A percentile compares a stretch with the other conserved stretches of the same genome.
These are phyloP conservation scores for Drosophila sordidula DNA, from an alignment of 2,888 invertebrate genomes.

Conservation along the genomic window DNA sequence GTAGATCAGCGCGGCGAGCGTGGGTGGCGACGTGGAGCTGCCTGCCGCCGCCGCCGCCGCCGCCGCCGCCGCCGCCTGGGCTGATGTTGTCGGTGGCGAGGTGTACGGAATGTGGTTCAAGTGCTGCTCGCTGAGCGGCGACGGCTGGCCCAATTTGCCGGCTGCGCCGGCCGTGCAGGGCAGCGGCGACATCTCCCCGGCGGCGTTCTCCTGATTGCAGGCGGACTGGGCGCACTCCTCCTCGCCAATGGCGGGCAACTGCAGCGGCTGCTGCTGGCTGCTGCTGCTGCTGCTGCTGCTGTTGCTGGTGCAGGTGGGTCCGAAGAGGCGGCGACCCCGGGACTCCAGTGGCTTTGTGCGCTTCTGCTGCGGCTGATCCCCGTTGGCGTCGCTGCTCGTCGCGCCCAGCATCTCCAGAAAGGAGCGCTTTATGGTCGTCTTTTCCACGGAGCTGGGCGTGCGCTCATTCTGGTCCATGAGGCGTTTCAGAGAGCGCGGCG, in stretches of 20 bases:
- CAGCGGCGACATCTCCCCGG: constrained; percentile 36
- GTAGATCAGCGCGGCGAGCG: constrained; percentile 78
- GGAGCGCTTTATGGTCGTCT: constrained; percentile 77
- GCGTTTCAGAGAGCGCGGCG: constrained; percentile 86
- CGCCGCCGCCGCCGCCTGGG: constrained; percentile 36
- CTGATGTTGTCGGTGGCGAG: constrained; percentile 71
- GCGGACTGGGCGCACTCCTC: constrained; percentile 50
- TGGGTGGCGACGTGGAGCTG: constrained; percentile 2
- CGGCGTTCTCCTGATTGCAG: constrained; percentile 78
- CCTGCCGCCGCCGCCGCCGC: constrained; percentile 63
- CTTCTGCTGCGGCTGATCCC: constrained; percentile 81
- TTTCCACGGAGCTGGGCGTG: constrained; percentile 81
- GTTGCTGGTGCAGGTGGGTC: constrained; percentile 72
- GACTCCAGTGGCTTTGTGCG: constrained; percentile 83
- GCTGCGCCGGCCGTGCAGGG: constrained; percentile 6
- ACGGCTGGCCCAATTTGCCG: constrained; percentile 43
- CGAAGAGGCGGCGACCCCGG: constrained; percentile 85
- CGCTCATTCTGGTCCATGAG: constrained; percentile 83
- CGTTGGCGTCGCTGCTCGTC: constrained; percentile 41
- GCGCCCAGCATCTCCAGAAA: constrained; percentile 82
- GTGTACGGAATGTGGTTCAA: constrained; percentile 65
- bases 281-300: constrained; percentile 1
- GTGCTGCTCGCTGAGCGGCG: constrained; percentile 79
- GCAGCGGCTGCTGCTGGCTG: constrained; percentile 48
- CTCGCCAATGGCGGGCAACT: constrained; percentile 67